Percentiles rank a stretch among this genome's conserved stretches.
These are phyloP conservation scores for Scaptomyza flava DNA, from an alignment of 2,888 invertebrate species.

Conservation along the genomic window DNA sequence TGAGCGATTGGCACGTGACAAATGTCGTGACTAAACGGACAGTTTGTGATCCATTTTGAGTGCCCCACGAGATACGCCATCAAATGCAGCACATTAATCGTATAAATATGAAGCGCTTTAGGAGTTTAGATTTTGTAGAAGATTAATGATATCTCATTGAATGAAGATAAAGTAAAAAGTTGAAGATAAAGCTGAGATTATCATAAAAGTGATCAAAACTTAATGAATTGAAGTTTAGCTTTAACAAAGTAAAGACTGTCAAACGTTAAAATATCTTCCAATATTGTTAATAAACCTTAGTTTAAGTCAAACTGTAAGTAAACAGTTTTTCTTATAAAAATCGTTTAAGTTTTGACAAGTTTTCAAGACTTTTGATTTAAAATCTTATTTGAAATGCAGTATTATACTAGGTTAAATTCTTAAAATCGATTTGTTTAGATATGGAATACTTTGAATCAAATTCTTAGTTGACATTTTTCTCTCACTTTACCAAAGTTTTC, in stretches of 20 bases:
- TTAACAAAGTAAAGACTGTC: too few relatives aligned
- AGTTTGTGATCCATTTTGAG: slow-evolving; percentile 37
- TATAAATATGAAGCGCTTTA: not conserved
- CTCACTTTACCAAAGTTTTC: not conserved
- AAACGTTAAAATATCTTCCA: too few relatives aligned
- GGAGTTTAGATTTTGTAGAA: too few relatives aligned
- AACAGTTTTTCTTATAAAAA: too few relatives aligned
- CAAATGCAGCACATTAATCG: slow-evolving; percentile 33
- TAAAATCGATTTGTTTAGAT: not conserved
- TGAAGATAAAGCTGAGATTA: not conserved
- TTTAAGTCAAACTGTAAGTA: not conserved
- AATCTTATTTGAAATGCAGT: not conserved
- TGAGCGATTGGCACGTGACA: slow-evolving; percentile 60
- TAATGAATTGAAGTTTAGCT: too few relatives aligned
- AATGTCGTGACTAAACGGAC: slow-evolving; percentile 56
- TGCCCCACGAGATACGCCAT: not conserved
- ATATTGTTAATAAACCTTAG: too few relatives aligned
- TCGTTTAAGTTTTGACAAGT: too few relatives aligned
- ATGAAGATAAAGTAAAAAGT: not conserved
- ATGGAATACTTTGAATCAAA: too few relatives aligned
- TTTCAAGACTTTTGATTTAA: not conserved
- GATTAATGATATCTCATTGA: too few relatives aligned
- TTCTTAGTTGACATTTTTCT: not conserved
- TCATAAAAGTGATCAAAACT: not conserved
- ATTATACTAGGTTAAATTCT: not conserved